Conservation (phyloP, 2,888 invertebrate species). For the Stramonita haemastoma region DNA sequence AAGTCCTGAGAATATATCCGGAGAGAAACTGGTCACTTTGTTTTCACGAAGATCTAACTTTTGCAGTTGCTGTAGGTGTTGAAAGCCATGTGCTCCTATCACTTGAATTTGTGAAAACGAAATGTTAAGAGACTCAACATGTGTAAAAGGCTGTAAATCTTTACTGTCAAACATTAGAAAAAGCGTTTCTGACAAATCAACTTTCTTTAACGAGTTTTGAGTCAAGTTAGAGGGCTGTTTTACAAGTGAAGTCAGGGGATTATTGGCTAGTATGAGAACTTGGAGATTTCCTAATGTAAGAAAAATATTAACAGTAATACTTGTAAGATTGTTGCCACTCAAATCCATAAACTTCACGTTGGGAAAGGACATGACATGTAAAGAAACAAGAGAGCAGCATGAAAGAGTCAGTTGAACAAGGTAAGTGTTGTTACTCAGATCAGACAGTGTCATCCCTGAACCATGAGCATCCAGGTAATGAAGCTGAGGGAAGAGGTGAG, state of each 20-base stretch:
- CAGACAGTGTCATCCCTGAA: neutral
- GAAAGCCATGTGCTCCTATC: no score
- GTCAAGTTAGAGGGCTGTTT: no score
- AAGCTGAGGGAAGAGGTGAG: neutral
- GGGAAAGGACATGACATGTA: neutral
- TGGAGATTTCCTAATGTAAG: neutral
- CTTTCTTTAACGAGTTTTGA: neutral
- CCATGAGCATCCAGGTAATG: constrained; percentile 30
- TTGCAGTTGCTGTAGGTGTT: no score
- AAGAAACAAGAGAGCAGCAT: neutral
- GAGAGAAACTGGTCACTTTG: no score
- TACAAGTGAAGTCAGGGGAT: neutral
- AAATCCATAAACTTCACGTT: constrained; percentile 8
- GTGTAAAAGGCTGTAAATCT: neutral
- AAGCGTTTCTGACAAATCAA: constrained; percentile 6
- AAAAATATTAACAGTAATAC: neutral
- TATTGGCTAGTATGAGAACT: neutral
- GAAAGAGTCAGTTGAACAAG: neutral
- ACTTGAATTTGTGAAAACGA: neutral
- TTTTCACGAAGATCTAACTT: no score
- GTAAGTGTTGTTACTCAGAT: neutral
- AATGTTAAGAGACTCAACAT: neutral
- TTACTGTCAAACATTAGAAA: neutral
- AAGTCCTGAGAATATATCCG: no score
- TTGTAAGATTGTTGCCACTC: neutral